phyloP scores from a whole-genome alignment of 1,140 invertebrate species.

The Drosophila mojavensis region DNA sequence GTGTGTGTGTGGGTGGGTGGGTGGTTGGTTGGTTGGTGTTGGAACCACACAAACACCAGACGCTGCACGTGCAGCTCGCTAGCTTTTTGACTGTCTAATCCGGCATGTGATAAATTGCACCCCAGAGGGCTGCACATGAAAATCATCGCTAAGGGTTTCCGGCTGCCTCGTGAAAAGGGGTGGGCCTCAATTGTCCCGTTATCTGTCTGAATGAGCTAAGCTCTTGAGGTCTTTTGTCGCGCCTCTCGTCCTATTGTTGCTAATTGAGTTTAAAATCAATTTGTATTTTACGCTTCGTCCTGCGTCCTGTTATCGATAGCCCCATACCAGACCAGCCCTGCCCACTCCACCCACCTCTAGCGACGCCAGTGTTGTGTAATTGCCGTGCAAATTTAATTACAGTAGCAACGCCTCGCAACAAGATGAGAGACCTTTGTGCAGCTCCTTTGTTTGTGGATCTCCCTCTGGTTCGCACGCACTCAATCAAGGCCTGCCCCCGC shows the following conservation, averaged over 20 bases:
- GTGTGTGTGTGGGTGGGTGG: slow-evolving; percentile 1
- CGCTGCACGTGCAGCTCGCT: slow-evolving; percentile 64
- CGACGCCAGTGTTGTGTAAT: slow-evolving; percentile 69
- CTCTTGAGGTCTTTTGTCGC: slow-evolving; percentile 21
- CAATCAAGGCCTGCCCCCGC: slow-evolving; percentile 47
- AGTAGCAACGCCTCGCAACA: slow-evolving; percentile 41
- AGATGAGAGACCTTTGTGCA: background rate
- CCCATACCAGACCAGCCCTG: background rate
- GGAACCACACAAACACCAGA: background rate
- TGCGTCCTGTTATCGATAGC: slow-evolving; percentile 17
- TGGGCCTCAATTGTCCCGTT: background rate
- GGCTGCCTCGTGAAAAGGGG: slow-evolving; percentile 1
- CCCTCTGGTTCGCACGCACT: slow-evolving; percentile 49
- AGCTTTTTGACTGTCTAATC: slow-evolving; percentile 83
- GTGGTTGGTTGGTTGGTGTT: background rate
- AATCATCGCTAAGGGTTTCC: slow-evolving; percentile 62
- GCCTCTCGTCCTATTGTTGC: slow-evolving; percentile 60
- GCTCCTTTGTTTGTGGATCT: background rate
- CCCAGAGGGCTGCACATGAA: slow-evolving; percentile 79
- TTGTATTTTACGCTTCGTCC: slow-evolving; percentile 66
- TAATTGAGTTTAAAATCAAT: slow-evolving; percentile 84
- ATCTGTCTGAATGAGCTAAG: slow-evolving; percentile 10
- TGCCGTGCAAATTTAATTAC: slow-evolving; percentile 84
- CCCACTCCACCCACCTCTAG: background rate
- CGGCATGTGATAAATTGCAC: slow-evolving; percentile 83